These are phyloP conservation scores for Catamblyrhynchus diadema DNA, from an alignment of 2,797 vertebrate species.

Conservation along the genomic window DNA sequence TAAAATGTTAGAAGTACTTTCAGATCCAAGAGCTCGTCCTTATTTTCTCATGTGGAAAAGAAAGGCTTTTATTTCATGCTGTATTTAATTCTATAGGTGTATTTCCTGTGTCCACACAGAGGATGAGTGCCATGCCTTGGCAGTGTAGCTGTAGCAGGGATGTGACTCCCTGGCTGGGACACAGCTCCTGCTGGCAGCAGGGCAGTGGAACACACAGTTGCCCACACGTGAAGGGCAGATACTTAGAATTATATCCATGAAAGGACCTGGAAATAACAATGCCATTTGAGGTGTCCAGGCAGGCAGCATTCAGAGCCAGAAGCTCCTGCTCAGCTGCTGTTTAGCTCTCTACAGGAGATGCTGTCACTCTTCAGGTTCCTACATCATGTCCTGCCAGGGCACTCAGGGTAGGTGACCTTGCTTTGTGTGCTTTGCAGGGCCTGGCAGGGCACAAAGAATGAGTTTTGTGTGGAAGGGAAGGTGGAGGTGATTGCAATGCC, in stretches of 20 bases:
- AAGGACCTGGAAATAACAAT: not conserved
- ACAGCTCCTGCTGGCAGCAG: not conserved
- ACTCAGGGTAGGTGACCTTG: not conserved
- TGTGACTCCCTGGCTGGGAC: not conserved
- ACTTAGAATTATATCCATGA: not conserved
- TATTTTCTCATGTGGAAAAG: not conserved
- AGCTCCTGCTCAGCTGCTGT: not conserved
- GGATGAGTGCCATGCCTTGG: not conserved
- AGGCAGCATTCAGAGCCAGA: not conserved
- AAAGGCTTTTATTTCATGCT: not conserved
- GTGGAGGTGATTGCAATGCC: not conserved
- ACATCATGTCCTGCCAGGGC: fast-evolving
- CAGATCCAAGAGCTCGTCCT: not conserved
- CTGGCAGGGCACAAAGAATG: not conserved
- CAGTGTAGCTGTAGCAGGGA: not conserved
- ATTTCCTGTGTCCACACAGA: not conserved
- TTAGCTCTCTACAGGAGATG: not conserved
- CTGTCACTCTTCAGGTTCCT: not conserved
- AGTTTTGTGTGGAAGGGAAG: not conserved
- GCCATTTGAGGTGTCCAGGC: not conserved
- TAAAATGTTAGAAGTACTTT: not conserved
- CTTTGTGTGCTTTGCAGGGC: not conserved
- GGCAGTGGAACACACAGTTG: not conserved
- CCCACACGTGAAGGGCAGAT: not conserved
- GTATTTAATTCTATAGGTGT: no score